Evolutionary conservation across 2,888 invertebrate genomes (phyloP), one percentile per base, ranked within the genome.

Genomic region (Cotesia congregata): DNA sequence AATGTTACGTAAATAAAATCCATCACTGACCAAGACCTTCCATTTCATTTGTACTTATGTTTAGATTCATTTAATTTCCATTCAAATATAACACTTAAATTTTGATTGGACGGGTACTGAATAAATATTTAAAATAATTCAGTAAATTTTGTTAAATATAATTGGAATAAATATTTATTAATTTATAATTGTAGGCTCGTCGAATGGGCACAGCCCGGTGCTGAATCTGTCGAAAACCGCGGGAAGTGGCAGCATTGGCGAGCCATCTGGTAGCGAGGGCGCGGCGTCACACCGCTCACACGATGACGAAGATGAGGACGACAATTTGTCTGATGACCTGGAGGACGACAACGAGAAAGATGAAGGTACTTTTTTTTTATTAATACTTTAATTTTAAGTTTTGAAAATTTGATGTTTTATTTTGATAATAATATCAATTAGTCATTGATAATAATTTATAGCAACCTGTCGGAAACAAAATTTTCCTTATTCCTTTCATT

Each of bases 201-300:
- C 96, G 81, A 95, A 95, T 85, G 95, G 95, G 75, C 96, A 96
- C 91, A 97, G 97, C 93, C 97, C 97, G 80, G 96, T 97, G 82
- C 91, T 97, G 85, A 97, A 97, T 91, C 92, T 97, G 77, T 97
- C 97, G 75, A 97, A 97, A 91, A 96, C 95, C 76, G 96, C 95
- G 74, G 94, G 90, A 86, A 94, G 94, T 79, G 95, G 95, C 81
- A 95, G 95, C 86, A 93, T 93, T 81, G 92, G 92, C 82, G 91
- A 91, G 74, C 91, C 91, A 85, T 93, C 93, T 80, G 92, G 92
- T 82, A 92, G 92, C 85, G 92, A 94, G 90, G 91, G 93, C 87
- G 92, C 93, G 88, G 91, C 90, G 90, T 94, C 91, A 88, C 94
- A 90, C 86, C 92, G 88, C 90, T 93, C 89, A 87, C 93, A 88